These are phyloP conservation scores for Neosalanx taihuensis DNA, from an alignment of 2,797 vertebrate genomes.

Conservation along the genomic window DNA sequence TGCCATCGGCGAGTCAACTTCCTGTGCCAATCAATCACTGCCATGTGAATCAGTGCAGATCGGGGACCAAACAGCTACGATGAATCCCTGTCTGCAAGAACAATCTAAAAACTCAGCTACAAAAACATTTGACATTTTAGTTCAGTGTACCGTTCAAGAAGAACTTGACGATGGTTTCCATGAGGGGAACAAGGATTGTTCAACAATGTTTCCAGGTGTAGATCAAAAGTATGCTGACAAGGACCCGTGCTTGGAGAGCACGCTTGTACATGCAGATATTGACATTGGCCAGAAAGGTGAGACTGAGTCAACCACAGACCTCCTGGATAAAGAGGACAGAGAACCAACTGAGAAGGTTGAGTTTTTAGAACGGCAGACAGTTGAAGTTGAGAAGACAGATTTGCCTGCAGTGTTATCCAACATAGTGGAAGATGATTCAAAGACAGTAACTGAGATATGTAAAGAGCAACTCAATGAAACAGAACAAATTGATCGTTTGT, in stretches of 20 bases:
- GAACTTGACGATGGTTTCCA: constrained; percentile 15
- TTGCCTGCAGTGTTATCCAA: background rate
- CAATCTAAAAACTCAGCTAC: background rate
- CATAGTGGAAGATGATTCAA: background rate
- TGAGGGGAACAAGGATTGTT: background rate
- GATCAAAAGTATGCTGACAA: constrained; percentile 1
- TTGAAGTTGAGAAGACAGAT: constrained; percentile 1
- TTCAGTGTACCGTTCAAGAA: background rate
- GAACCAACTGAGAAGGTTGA: background rate
- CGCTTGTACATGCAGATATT: constrained; percentile 12
- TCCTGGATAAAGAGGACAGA: constrained; percentile 14
- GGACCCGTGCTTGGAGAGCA: background rate
- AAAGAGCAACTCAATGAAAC: constrained; percentile 7
- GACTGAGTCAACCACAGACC: background rate
- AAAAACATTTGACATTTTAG: constrained; percentile 1
- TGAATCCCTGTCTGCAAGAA: constrained; percentile 3
- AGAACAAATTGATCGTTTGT: background rate
- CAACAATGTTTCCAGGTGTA: background rate
- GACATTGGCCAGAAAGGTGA: background rate
- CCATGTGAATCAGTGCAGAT: constrained; percentile 6
- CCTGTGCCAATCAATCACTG: background rate
- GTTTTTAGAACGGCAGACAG: background rate
- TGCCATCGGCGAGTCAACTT: background rate
- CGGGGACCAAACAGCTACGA: background rate
- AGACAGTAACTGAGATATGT: background rate